Conservation (phyloP, 2,797 vertebrate species). For the Melopsittacus undulatus region DNA sequence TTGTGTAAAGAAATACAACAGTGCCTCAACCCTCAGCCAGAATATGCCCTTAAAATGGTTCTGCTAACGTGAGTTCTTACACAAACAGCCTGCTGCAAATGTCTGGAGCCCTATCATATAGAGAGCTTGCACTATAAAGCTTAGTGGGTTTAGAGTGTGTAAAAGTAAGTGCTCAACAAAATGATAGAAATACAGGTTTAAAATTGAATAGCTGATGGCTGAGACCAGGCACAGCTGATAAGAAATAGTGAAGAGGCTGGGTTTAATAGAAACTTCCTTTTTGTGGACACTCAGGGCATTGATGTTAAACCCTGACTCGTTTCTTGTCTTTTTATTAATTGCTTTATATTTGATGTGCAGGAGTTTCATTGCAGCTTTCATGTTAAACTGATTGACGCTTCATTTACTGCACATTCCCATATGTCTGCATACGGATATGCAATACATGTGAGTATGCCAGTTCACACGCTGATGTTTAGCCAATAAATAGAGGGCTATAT, state of each 20-base stretch:
- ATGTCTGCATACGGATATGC: not conserved
- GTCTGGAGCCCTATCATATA: not conserved
- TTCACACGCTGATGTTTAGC: not conserved
- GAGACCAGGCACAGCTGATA: not conserved
- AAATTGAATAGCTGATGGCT: not conserved
- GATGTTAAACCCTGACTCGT: not conserved
- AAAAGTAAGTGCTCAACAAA: not conserved
- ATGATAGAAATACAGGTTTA: too few relatives aligned
- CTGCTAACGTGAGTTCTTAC: not conserved
- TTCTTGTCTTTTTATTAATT: not conserved
- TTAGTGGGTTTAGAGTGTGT: not conserved
- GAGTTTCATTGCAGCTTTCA: not conserved
- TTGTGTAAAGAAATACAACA: accelerated
- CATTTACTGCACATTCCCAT: not conserved
- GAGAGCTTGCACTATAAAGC: accelerated
- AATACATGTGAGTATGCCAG: not conserved
- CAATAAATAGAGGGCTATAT: not conserved
- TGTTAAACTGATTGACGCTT: not conserved
- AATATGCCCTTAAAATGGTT: not conserved
- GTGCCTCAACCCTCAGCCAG: not conserved
- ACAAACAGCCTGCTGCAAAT: not conserved
- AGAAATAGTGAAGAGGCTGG: not conserved
- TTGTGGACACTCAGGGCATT: not conserved
- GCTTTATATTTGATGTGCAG: not conserved
- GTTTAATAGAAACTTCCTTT: not conserved